Evolutionary conservation across 64 coral and sea anemone genomes (phyloP).

Genomic region (Porites australiensis): DNA sequence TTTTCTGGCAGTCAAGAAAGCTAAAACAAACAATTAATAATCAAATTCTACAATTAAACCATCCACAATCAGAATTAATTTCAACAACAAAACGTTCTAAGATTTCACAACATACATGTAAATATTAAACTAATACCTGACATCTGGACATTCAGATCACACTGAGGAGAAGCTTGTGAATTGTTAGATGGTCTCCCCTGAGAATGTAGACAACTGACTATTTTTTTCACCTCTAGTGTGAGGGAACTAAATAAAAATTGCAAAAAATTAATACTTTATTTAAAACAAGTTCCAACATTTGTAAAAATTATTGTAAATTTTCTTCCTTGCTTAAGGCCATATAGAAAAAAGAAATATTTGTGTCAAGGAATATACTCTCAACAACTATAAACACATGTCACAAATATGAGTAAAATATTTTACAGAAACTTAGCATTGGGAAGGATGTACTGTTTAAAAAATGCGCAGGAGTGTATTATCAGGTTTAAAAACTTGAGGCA

Average conservation of each 20-base stretch:
- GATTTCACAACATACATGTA: neutral
- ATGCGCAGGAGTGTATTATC: too few relatives aligned
- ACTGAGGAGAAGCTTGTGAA: neutral
- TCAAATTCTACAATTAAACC: too few relatives aligned
- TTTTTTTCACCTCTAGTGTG: constrained; percentile 24
- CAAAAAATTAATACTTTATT: neutral
- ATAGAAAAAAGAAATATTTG: too few relatives aligned
- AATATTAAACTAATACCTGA: constrained; percentile 50
- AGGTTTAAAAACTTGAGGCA: too few relatives aligned
- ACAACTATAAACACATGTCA: too few relatives aligned
- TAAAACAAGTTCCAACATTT: neutral
- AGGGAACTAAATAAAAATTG: constrained; percentile 44
- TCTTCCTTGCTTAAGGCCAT: neutral
- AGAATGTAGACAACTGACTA: constrained; percentile 25
- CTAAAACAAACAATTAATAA: too few relatives aligned
- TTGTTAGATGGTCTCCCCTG: neutral
- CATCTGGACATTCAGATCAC: constrained; percentile 43
- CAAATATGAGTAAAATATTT: too few relatives aligned
- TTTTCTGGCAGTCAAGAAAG: too few relatives aligned
- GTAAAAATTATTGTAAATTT: neutral
- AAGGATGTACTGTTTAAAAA: too few relatives aligned
- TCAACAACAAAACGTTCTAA: neutral
- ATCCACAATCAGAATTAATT: neutral
- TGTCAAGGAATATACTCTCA: too few relatives aligned
- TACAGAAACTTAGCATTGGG: too few relatives aligned